These are phyloP conservation scores for Centropyge bicolor DNA, from an alignment of 2,797 vertebrate species.

Conservation along the genomic window DNA sequence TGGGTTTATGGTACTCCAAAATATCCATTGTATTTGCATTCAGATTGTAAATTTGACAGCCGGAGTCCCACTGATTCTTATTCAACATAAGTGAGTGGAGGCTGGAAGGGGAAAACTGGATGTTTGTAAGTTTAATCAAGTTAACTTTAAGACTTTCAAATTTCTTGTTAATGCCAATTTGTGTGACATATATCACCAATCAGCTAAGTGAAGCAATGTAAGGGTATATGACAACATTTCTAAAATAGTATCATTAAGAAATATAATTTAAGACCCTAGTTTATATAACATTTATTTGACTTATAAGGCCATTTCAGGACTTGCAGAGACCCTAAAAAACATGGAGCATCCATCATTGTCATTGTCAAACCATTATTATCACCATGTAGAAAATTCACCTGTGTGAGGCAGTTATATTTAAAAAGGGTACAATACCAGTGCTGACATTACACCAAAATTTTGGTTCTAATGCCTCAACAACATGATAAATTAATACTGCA, in stretches of 20 bases:
- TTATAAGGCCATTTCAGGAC: not conserved
- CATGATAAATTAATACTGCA: not conserved
- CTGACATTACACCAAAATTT: not conserved
- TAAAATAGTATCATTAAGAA: not conserved
- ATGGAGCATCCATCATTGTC: not conserved
- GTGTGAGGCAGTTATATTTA: not conserved
- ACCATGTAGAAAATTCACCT: not conserved
- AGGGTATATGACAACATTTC: not conserved
- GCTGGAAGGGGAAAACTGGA: not conserved
- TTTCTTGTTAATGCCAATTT: slow-evolving; percentile 2
- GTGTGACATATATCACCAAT: not conserved
- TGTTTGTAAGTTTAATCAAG: not conserved
- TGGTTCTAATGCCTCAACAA: not conserved
- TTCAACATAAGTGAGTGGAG: not conserved
- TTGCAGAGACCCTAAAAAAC: not conserved
- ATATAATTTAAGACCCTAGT: not conserved
- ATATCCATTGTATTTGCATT: not conserved
- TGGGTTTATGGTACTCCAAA: not conserved
- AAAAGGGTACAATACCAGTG: not conserved
- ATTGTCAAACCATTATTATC: not conserved
- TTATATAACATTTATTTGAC: not conserved
- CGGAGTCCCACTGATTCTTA: slow-evolving; percentile 5
- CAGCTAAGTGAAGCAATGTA: not conserved
- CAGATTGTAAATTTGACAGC: slow-evolving; percentile 12
- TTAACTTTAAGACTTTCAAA: slow-evolving; percentile 4